Base-by-base conservation (phyloP, 2,113 vertebrate genomes). In the Chamaetylas fuelleborni region DNA sequence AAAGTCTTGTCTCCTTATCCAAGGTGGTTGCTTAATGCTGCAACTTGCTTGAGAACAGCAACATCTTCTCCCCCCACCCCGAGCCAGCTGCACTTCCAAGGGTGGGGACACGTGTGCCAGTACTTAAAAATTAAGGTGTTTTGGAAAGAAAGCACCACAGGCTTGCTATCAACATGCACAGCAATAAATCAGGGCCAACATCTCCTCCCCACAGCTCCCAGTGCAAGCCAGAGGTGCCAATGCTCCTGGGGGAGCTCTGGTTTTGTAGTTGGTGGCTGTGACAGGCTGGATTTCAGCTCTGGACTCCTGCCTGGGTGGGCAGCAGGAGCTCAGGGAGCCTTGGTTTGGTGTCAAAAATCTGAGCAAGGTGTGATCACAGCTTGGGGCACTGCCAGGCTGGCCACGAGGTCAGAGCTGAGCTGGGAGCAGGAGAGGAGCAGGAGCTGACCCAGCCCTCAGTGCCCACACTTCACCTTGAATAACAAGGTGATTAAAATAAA, bases 1-100 rank as follows among this genome's bases (percentile, higher is more conserved):
- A 95, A 96, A 96, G 74, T 4, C 81, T 95, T 77, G 82, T 78
- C 79, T 96, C 70, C 53, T 93, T 33, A 89, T 58, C 83, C 83
- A 2, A 86, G 70, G 47, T 53, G 72, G 83, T 81, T 94, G 92
- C 86, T 95, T 94, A 95, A 95, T 70, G 67, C 60, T 74, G 48
- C 64, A 82, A 7, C 92, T 96, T 77, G 28, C 71, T 87, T 38
- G 66, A n/a, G 70, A 90, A 92, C 1, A 0, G 88, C 66, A 95
- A 50, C 38, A 40, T 85, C 69, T 79, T 82, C 80, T 88, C 22
- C 77, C 88, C 77, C 38, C 38, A 38, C 38, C 58, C 34, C 34
- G 17, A 83, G 92, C 88, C 56, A 94, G 64, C 80, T 81, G 90
- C 88, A 3, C 94, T 93, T 76, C 83, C 65, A 74, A 74, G 90